These are phyloP conservation scores for Ovis aries DNA, from an alignment of 2,113 vertebrate genomes.

Conservation along the genomic window DNA sequence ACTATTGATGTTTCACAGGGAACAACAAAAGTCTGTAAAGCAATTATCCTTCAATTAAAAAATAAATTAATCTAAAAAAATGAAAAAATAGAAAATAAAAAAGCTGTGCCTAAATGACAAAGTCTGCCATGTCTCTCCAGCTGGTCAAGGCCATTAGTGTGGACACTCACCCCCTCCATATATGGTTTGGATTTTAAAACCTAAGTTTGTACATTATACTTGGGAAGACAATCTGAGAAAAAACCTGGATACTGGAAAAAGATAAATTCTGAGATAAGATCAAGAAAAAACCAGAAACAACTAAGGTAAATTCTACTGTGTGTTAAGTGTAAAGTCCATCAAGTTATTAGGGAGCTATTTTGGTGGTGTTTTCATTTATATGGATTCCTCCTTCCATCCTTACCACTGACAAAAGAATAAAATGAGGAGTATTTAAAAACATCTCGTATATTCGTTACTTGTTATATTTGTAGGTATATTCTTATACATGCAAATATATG, in stretches of 20 bases:
- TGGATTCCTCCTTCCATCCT: neutral
- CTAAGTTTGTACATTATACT: neutral
- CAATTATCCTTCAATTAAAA: neutral
- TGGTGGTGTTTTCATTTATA: neutral
- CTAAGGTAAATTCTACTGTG: neutral
- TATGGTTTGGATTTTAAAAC: neutral
- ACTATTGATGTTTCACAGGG: neutral
- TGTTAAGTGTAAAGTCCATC: neutral
- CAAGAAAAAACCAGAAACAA: neutral
- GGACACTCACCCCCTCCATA: neutral
- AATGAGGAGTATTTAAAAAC: neutral
- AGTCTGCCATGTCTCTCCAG: neutral
- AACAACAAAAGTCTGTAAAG: neutral
- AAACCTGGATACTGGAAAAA: neutral
- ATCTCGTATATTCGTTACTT: neutral
- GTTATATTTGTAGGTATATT: neutral
- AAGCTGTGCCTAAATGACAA: neutral
- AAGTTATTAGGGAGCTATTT: neutral
- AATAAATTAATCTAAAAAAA: neutral
- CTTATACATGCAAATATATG: neutral
- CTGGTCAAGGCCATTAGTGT: rapidly evolving
- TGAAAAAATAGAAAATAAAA: neutral
- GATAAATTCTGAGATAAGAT: neutral
- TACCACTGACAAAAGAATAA: neutral
- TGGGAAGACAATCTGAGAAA: neutral